phyloP scores from a whole-genome alignment of 2,888 invertebrate genomes.

The Drosophila cognata region DNA sequence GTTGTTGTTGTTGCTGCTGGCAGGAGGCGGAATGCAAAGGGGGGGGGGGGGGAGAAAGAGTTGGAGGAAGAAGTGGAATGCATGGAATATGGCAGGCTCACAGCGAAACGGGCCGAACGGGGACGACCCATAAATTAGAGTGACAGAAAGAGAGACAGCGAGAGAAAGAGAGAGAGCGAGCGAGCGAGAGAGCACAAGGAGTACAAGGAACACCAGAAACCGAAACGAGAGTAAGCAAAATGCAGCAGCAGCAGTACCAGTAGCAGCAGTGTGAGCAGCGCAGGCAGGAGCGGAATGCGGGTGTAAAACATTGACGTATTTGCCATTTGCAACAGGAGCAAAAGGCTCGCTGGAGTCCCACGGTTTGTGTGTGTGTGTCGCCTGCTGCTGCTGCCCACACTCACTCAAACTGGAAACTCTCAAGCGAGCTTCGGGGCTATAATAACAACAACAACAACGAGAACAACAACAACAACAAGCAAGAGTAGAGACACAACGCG shows the following conservation, averaged over 20 bases:
- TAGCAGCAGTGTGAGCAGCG: background rate
- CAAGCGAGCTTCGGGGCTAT: constrained; percentile 58
- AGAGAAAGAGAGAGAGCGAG: constrained; percentile 4
- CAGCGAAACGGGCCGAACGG: constrained; percentile 62
- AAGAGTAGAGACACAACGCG: constrained; percentile 35
- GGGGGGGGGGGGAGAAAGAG: background rate
- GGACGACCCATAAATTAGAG: constrained; percentile 74
- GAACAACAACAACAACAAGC: constrained; percentile 40
- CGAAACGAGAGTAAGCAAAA: constrained; percentile 24
- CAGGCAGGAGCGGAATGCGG: constrained; percentile 13
- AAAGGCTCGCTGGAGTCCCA: constrained; percentile 26
- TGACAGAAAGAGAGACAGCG: constrained; percentile 38
- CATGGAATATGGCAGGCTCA: constrained; percentile 61
- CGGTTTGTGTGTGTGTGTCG: background rate
- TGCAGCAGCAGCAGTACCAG: constrained; percentile 32
- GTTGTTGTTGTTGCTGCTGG: constrained; percentile 20
- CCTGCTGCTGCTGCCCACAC: constrained; percentile 35
- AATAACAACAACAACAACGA: constrained; percentile 41
- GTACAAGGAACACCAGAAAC: constrained; percentile 27
- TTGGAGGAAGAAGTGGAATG: constrained; percentile 42
- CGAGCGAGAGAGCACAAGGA: constrained; percentile 29
- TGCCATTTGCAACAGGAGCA: constrained; percentile 66
- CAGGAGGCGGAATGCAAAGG: constrained; percentile 33
- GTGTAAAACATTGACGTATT: constrained; percentile 69
- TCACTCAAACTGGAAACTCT: constrained; percentile 34